Evolutionary conservation across 2,113 vertebrate genomes (phyloP), one percentile per base, ranked within the genome.

Genomic region (Myrmecobius fasciatus): DNA sequence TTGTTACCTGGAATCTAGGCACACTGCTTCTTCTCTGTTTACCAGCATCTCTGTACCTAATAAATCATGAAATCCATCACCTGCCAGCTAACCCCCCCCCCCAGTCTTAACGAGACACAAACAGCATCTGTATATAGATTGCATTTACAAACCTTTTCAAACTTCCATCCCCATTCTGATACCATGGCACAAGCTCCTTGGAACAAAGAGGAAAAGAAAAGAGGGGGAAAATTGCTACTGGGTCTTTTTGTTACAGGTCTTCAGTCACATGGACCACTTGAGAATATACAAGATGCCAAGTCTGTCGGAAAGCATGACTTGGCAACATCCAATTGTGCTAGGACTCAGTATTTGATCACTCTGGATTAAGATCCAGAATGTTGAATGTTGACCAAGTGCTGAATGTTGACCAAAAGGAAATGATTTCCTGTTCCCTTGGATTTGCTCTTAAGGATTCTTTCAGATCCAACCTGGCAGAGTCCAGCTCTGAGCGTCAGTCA

Each of bases 381-480:
- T 75, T 53, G 89, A 93, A 53, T 17, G 0, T 4, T 95, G 91
- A 89, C 53, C 92, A 96, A 97, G 94, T 83, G 97, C 88, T 53
- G 89, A 93, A 52, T 17, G 0, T 4, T 95, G 91, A 89, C 53
- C 92, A 96, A 97, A 92, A 75, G 43, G 75, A 97, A 98, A 96
- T 0, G n/a, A 96, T 91, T 97, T 98, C 97, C 97, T 90, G 11
- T 97, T 97, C 91, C 93, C 60, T 89, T 97, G 91, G 26, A 91
- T 94, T 95, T 97, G 31, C 91, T 95, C 97, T 48, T 89, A 94
- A 91, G 95, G 91, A 94, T 91, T 53, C 24, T 93, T 88, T 97
- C 93, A 95, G 92, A 95, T 2, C 20, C 53, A 97, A 54, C 4
- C 52, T 93, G 92, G 96, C 88, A 89, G 97, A 96, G 96, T 8